phyloP scores from a whole-genome alignment of 1,140 invertebrate species.

The Caenorhabditis brenneri region DNA sequence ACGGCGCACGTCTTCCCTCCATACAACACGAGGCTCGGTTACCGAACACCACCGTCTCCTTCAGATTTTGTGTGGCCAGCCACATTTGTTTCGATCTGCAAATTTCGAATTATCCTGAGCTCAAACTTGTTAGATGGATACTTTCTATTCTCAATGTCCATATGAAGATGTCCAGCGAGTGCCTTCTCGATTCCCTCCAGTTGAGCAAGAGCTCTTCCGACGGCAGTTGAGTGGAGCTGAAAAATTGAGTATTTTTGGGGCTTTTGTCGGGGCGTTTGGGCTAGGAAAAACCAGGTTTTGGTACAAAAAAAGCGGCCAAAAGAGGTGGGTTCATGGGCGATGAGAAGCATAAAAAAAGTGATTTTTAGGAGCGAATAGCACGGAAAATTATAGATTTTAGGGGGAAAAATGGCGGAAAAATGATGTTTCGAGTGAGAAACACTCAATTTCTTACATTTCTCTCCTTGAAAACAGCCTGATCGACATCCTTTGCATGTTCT shows the following conservation, averaged over 20 bases:
- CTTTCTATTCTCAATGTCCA: slow-evolving; percentile 28
- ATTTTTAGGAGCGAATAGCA: no score
- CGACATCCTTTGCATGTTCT: slow-evolving; percentile 47
- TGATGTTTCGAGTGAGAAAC: no score
- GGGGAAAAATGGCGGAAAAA: no score
- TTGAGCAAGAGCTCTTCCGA: slow-evolving; percentile 34
- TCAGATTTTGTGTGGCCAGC: slow-evolving; percentile 36
- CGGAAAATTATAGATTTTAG: no score
- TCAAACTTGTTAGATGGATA: neutral
- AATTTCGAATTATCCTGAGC: neutral
- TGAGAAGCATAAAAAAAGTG: no score
- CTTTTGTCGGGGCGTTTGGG: no score
- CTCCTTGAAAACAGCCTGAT: slow-evolving; percentile 30
- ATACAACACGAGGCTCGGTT: slow-evolving; percentile 43
- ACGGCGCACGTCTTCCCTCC: slow-evolving; percentile 34
- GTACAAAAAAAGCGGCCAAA: no score
- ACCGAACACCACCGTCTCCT: slow-evolving; percentile 32
- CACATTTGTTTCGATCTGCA: slow-evolving; percentile 42
- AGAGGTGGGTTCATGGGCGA: no score
- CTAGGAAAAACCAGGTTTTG: no score
- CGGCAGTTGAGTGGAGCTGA: neutral
- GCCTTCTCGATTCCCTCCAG: slow-evolving; percentile 43
- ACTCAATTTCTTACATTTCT: slow-evolving; percentile 7
- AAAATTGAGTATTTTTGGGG: neutral
- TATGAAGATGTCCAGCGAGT: neutral